Percentiles rank a stretch among this genome's conserved stretches.
Conservation (phyloP, 2,797 vertebrate genomes). For the Onychomys arenicola region DNA sequence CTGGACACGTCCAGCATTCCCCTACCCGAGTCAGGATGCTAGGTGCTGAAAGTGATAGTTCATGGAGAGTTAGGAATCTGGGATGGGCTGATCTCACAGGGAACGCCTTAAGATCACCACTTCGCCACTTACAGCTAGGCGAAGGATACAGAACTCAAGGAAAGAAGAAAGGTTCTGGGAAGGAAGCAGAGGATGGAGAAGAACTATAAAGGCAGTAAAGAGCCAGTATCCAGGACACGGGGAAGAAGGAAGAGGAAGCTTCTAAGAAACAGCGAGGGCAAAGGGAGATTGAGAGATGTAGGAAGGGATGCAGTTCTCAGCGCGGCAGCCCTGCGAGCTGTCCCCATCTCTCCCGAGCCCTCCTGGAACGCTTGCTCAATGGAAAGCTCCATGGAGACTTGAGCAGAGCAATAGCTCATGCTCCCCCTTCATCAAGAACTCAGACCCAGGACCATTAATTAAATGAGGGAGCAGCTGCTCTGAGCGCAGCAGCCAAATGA, state of each 20-base stretch:
- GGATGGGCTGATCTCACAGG: not conserved
- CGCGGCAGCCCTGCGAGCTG: not conserved
- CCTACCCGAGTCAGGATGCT: not conserved
- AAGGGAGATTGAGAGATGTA: not conserved
- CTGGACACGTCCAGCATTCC: not conserved
- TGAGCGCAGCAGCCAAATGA: not conserved
- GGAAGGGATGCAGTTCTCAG: not conserved
- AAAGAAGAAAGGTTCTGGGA: not conserved
- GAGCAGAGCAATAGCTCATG: not conserved
- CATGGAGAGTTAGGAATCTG: not conserved
- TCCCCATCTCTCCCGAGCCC: fast-evolving
- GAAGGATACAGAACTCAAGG: not conserved
- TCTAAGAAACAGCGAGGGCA: not conserved
- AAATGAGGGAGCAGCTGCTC: conserved; percentile 62
- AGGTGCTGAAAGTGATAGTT: not conserved
- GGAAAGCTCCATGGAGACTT: conserved; percentile 6
- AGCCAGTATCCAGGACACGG: not conserved
- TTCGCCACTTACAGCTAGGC: not conserved
- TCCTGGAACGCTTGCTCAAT: not conserved
- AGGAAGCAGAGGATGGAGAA: not conserved
- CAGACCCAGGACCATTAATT: conserved; percentile 67
- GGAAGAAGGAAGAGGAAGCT: not conserved
- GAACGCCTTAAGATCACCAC: not conserved
- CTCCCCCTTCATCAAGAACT: conserved; percentile 54
- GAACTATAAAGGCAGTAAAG: not conserved